Base-by-base conservation (phyloP, 2,888 invertebrate genomes). In the Amiota communis region DNA sequence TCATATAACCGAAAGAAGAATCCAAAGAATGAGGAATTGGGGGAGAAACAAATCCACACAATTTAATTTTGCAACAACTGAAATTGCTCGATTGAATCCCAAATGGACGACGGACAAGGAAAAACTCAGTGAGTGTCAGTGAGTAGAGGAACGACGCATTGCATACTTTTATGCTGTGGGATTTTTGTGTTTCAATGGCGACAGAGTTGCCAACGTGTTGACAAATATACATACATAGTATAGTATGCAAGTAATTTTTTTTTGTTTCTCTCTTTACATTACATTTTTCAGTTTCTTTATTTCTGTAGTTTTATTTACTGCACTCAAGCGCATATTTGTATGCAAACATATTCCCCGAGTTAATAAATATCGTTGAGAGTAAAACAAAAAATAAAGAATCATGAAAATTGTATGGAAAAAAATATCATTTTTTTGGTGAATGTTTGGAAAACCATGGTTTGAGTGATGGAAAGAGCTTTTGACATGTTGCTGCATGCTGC, bases 341-440 rank as follows among this genome's bases (percentile, higher is more conserved):
- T 79, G 79, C 83, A 81, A 82, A 80, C 82, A 83, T 84, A 85
- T 85, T 83, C 84, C 81, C 78, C 77, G 79, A 83, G 85, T 85
- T 84, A 85, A 85, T 85, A 85, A 83, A 83, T 81, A 80, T 77
- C 79, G 67, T 53, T 17, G 51, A 20, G 59, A 59, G 59, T 11
- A 20, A 20, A 20, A 59, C 11, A 15, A 59, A 20, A 17, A 23
- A 68, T 1, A 20, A 49, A 68, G 4, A 63, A 65, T 48, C 65
- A 48, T 9, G 48, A 48, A 65, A 65, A 48, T 10, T 3, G 36
- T 36, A 6, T 59, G 17, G 17, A 59, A 59, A 59, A 59, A 17
- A 11, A 23, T 63, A 63, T 23, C 63, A 63, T 63, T 10, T 63
- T 61, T 12, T 63, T 51, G 20, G 51, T 12, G 23, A 13, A 64